phyloP scores from a whole-genome alignment of 2,113 vertebrate genomes.

The Stigmatopora argus region DNA sequence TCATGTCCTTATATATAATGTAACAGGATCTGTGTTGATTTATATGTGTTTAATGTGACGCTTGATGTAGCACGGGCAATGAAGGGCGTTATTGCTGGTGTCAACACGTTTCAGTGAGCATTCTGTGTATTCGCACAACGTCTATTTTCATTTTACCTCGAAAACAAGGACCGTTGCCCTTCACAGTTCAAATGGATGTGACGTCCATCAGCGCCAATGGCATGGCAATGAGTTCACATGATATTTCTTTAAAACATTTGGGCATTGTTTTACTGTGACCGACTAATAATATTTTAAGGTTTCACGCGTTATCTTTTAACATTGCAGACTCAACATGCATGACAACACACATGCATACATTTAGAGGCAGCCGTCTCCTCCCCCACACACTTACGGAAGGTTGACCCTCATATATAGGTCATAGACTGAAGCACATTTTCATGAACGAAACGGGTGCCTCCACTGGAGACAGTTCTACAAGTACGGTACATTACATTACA shows the following conservation, averaged over 20 bases:
- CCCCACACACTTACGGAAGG: constrained; percentile 13
- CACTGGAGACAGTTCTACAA: background rate
- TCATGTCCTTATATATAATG: background rate
- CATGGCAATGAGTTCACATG: background rate
- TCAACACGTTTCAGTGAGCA: constrained; percentile 48
- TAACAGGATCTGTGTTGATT: background rate
- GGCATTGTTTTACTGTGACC: background rate
- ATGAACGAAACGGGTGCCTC: background rate
- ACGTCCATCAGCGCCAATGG: too few relatives aligned
- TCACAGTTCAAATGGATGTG: too few relatives aligned
- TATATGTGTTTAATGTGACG: background rate
- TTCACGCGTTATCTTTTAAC: background rate
- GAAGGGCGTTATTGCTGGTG: constrained; percentile 40
- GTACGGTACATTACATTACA: background rate
- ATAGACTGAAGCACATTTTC: constrained; percentile 12
- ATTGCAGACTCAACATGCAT: constrained; percentile 24
- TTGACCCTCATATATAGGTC: constrained; percentile 56
- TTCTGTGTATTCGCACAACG: constrained; percentile 32
- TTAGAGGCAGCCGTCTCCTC: constrained; percentile 26
- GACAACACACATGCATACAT: constrained; percentile 38
- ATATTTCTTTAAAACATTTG: background rate
- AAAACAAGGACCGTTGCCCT: constrained; percentile 2
- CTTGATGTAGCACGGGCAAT: constrained; percentile 9
- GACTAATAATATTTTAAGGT: background rate
- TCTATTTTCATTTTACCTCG: constrained; percentile 15